These are phyloP conservation scores for Oxystoma pomonae DNA, from an alignment of 2,888 invertebrate species.

Conservation along the genomic window DNA sequence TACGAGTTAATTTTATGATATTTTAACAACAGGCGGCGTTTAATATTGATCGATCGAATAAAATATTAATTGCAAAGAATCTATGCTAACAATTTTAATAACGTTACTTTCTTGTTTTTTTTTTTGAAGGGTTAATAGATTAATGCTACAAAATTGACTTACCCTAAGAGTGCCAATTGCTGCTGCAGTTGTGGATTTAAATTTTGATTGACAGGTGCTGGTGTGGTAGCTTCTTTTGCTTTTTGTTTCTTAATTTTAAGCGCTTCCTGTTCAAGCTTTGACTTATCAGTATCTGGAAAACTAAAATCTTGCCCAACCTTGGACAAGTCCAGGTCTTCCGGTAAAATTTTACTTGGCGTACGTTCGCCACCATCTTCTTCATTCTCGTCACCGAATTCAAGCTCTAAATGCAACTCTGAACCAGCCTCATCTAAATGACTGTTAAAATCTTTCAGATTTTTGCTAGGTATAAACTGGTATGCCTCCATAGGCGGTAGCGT, in stretches of 20 bases:
- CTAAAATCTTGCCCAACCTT: constrained; percentile 70
- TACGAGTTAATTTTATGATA: not conserved
- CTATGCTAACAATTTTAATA: not conserved
- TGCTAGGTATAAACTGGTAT: constrained; percentile 82
- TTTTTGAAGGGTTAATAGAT: not conserved
- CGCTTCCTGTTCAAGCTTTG: constrained; percentile 30
- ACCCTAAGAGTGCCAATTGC: constrained; percentile 62
- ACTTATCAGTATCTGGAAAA: constrained; percentile 65
- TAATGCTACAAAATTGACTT: not conserved
- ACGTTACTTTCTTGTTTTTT: not conserved
- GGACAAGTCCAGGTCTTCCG: constrained; percentile 66
- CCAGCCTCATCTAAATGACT: constrained; percentile 85
- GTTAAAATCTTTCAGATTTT: constrained; percentile 84
- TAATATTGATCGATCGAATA: not conserved
- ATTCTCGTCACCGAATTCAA: constrained; percentile 80
- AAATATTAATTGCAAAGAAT: not conserved
- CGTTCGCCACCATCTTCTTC: constrained; percentile 50
- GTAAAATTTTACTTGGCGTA: constrained; percentile 49
- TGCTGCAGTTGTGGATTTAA: constrained; percentile 69
- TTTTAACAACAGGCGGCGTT: too few species aligned
- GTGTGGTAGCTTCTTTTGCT: not conserved
- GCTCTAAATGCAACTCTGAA: constrained; percentile 78
- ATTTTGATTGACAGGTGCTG: not conserved
- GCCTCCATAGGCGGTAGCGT: constrained; percentile 84
- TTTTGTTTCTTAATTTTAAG: not conserved